A percentile compares a stretch with the other conserved stretches of the same genome.
These are phyloP conservation scores for Sycophila sp. DNA, from an alignment of 1,140 invertebrate species.

Conservation along the genomic window DNA sequence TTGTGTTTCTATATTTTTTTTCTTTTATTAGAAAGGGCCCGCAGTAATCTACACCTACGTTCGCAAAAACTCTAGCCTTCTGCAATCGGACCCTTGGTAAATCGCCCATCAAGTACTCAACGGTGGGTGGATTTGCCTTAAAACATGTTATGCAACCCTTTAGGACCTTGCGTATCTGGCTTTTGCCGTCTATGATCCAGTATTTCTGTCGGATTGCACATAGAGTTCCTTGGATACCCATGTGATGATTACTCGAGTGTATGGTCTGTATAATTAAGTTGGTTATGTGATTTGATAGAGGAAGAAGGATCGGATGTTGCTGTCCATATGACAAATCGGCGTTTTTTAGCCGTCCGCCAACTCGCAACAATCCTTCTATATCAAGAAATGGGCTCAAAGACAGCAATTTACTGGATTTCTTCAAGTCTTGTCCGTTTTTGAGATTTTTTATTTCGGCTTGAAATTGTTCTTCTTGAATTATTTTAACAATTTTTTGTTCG, in stretches of 20 bases:
- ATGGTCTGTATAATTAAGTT: neutral
- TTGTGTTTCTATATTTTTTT: constrained; percentile 6
- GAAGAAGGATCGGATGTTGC: constrained; percentile 7
- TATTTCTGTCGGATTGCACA: neutral
- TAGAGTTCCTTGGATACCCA: neutral
- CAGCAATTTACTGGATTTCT: too few relatives aligned
- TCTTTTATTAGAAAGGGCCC: constrained; percentile 9
- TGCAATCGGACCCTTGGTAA: constrained; percentile 16
- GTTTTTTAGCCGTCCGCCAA: neutral
- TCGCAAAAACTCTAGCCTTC: neutral
- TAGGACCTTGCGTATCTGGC: neutral
- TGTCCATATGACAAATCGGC: neutral
- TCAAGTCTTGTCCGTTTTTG: neutral
- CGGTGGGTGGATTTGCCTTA: neutral
- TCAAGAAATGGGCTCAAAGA: neutral
- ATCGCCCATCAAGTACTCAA: constrained; percentile 27
- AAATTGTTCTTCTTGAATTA: neutral
- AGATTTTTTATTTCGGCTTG: neutral
- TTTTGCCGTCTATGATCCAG: neutral
- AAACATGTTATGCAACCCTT: neutral
- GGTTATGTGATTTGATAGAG: neutral
- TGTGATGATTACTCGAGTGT: neutral
- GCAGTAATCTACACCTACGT: constrained; percentile 12
- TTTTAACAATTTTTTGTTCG: neutral
- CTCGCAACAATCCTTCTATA: too few relatives aligned